A percentile compares a stretch with the other conserved stretches of the same genome.
These are phyloP conservation scores for Anastrepha obliqua DNA, from an alignment of 1,140 invertebrate genomes.

Conservation along the genomic window DNA sequence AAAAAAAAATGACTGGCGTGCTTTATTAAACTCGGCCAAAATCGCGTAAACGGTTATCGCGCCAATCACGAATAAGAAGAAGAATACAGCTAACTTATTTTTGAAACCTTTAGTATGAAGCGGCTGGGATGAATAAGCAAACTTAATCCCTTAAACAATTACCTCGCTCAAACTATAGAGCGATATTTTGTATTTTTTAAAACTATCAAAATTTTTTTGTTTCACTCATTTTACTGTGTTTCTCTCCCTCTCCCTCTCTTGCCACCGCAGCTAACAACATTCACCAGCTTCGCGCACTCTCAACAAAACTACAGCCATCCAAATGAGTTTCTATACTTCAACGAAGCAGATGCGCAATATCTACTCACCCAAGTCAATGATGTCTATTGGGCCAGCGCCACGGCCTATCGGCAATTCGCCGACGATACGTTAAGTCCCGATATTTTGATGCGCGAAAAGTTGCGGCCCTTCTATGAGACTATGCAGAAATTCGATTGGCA, in stretches of 20 bases:
- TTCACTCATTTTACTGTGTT: too few relatives aligned
- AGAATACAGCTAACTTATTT: too few relatives aligned
- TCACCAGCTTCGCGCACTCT: neutral
- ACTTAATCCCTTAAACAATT: too few relatives aligned
- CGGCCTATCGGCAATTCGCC: conserved; percentile 57
- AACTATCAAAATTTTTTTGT: too few relatives aligned
- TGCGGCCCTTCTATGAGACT: conserved; percentile 55
- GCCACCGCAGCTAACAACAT: neutral
- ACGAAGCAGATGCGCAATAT: conserved; percentile 50
- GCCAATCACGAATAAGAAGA: too few relatives aligned
- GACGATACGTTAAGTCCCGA: conserved; percentile 58
- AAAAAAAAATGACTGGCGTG: too few relatives aligned
- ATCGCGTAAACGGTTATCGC: too few relatives aligned
- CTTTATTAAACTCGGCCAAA: too few relatives aligned
- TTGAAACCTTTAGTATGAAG: too few relatives aligned
- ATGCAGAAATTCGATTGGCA: conserved; percentile 58
- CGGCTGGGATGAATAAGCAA: too few relatives aligned
- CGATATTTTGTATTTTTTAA: too few relatives aligned
- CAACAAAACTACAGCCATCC: neutral
- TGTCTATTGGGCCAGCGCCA: conserved; percentile 58
- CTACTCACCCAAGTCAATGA: conserved; percentile 55
- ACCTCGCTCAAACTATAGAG: too few relatives aligned
- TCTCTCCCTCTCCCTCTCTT: neutral
- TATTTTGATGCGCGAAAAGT: conserved; percentile 59
- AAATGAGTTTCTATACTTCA: conserved; percentile 22